Percentiles rank a stretch among this genome's conserved stretches.
These are phyloP conservation scores for Thumatha senex DNA, from an alignment of 2,888 invertebrate genomes.

Conservation along the genomic window DNA sequence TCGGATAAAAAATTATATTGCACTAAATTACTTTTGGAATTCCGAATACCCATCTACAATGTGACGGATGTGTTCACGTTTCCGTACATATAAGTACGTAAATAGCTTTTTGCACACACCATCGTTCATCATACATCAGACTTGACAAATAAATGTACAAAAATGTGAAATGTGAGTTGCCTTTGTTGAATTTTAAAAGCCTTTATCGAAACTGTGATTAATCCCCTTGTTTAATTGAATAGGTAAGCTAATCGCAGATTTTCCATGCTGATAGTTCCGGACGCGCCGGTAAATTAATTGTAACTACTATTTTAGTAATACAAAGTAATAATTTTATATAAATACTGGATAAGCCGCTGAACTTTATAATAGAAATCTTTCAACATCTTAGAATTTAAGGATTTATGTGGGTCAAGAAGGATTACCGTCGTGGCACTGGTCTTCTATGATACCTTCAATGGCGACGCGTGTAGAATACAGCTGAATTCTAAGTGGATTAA, in stretches of 20 bases:
- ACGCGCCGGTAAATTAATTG: too few species aligned
- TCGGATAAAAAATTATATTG: slow-evolving; percentile 20
- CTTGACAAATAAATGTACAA: slow-evolving; percentile 15
- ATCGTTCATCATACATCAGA: slow-evolving; percentile 27
- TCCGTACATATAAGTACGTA: slow-evolving; percentile 15
- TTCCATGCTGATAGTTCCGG: not conserved
- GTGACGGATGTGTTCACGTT: slow-evolving; percentile 28
- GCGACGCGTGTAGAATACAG: too few species aligned
- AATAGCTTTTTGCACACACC: slow-evolving; percentile 22
- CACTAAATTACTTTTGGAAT: slow-evolving; percentile 12
- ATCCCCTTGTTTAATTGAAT: slow-evolving; percentile 19
- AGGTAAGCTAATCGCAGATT: slow-evolving; percentile 5
- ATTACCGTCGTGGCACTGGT: too few species aligned
- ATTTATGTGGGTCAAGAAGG: too few species aligned
- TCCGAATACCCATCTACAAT: slow-evolving; percentile 1
- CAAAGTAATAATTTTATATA: too few species aligned
- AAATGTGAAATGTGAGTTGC: slow-evolving; percentile 12
- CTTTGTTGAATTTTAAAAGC: slow-evolving; percentile 8
- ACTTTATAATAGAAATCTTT: too few species aligned
- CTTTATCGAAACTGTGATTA: slow-evolving; percentile 16
- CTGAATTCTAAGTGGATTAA: too few species aligned
- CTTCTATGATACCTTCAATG: too few species aligned
- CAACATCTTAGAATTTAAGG: too few species aligned
- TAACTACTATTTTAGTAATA: too few species aligned
- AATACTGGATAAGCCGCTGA: too few species aligned